These are phyloP conservation scores for Nerophis lumbriciformis DNA, from an alignment of 2,113 vertebrate species.

Conservation along the genomic window DNA sequence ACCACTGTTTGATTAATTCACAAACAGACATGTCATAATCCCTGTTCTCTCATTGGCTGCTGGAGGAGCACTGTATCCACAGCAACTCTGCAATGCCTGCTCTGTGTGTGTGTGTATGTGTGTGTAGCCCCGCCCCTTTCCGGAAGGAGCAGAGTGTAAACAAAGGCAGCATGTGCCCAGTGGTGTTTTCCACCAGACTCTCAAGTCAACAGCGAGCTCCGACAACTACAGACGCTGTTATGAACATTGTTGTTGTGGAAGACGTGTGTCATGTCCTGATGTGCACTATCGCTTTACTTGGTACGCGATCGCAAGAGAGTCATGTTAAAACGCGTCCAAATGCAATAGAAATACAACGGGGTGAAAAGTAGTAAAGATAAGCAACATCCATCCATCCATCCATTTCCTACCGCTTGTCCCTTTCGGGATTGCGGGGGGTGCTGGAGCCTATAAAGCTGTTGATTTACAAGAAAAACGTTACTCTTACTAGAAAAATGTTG, in stretches of 20 bases:
- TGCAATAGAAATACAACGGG: too few species aligned
- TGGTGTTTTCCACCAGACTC: conserved; percentile 11
- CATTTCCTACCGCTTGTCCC: too few species aligned
- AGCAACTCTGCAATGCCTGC: conserved; percentile 64
- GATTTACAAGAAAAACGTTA: too few species aligned
- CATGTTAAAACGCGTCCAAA: background rate
- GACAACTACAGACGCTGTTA: background rate
- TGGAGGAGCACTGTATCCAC: conserved; percentile 58
- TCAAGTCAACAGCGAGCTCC: conserved; percentile 42
- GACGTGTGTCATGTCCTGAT: background rate
- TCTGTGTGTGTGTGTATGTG: too few species aligned
- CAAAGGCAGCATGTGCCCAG: conserved; percentile 54
- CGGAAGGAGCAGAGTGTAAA: conserved; percentile 62
- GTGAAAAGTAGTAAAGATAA: too few species aligned
- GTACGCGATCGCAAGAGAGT: background rate
- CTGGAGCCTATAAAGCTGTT: too few species aligned
- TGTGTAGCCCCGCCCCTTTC: conserved; percentile 48
- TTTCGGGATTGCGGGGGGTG: too few species aligned
- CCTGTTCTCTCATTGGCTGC: conserved; percentile 50
- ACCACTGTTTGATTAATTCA: conserved; percentile 53
- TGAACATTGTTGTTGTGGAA: conserved; percentile 21
- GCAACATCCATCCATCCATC: too few species aligned
- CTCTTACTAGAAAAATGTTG: too few species aligned
- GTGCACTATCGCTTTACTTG: background rate
- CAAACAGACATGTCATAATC: conserved; percentile 51